Conservation (phyloP, 2,888 invertebrate genomes). For the Deilephila porcellus region DNA sequence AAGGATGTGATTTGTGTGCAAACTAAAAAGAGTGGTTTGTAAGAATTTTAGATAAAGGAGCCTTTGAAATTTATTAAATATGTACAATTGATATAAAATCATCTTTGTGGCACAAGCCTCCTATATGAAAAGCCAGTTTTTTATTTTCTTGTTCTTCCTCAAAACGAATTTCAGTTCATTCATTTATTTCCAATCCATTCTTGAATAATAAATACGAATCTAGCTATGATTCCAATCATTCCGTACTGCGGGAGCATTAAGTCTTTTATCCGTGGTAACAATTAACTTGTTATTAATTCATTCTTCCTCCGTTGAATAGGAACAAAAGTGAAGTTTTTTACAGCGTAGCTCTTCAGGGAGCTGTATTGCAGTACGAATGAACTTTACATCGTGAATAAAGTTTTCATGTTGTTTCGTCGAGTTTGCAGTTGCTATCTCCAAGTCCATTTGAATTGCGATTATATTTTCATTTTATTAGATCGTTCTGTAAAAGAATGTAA, state of each 20-base stretch:
- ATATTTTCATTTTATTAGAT: slow-evolving; percentile 31
- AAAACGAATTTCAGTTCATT: too few relatives aligned
- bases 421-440: slow-evolving; percentile 21
- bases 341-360: slow-evolving; percentile 5
- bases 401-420: slow-evolving; percentile 19
- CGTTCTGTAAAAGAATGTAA: slow-evolving; percentile 33
- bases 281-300: slow-evolving; percentile 7
- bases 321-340: slow-evolving; percentile 22
- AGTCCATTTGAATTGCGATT: slow-evolving; percentile 15
- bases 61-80: too few relatives aligned
- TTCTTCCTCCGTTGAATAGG: slow-evolving; percentile 1
- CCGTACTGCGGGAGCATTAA: not conserved
- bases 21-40: too few relatives aligned
- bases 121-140: too few relatives aligned
- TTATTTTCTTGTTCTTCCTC: too few relatives aligned
- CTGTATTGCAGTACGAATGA: slow-evolving; percentile 9
- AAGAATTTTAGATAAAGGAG: too few relatives aligned
- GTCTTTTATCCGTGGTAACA: not conserved
- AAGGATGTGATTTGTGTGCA: too few relatives aligned
- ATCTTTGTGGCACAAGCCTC: too few relatives aligned
- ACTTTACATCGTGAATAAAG: slow-evolving; percentile 23
- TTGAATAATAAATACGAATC: not conserved
- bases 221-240: not conserved
- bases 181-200: too few relatives aligned
- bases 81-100: too few relatives aligned